These are phyloP conservation scores for Phorcus lineatus DNA, from an alignment of 2,888 invertebrate genomes.

Conservation along the genomic window DNA sequence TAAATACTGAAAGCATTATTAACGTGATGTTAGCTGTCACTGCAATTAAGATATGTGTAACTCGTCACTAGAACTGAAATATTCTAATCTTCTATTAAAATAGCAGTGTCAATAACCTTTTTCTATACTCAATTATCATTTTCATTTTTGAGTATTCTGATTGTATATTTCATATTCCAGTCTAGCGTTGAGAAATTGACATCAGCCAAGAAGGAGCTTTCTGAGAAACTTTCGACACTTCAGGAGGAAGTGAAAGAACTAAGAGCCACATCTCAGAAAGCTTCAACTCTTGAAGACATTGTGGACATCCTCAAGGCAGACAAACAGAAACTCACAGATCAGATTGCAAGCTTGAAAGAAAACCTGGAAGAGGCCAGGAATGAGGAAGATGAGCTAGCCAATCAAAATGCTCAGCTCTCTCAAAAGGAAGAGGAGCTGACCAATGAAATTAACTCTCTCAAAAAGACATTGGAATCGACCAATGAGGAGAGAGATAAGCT, in stretches of 20 bases:
- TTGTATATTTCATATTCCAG: slow-evolving; percentile 32
- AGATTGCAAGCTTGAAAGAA: slow-evolving; percentile 34
- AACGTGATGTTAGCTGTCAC: too few relatives aligned
- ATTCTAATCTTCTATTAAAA: too few relatives aligned
- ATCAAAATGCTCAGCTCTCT: slow-evolving; percentile 53
- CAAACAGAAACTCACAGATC: slow-evolving; percentile 49
- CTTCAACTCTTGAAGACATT: slow-evolving; percentile 52
- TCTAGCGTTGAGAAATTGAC: slow-evolving; percentile 49
- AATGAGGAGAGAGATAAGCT: slow-evolving; percentile 41
- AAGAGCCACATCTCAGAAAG: slow-evolving; percentile 51
- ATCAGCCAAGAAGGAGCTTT: slow-evolving; percentile 51
- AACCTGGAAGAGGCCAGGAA: slow-evolving; percentile 28
- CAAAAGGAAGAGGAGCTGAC: slow-evolving; percentile 58
- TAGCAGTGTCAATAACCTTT: too few relatives aligned
- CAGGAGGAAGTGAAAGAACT: slow-evolving; percentile 55
- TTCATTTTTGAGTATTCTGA: too few relatives aligned
- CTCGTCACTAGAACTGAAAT: too few relatives aligned
- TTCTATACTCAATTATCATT: too few relatives aligned
- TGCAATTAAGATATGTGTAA: too few relatives aligned
- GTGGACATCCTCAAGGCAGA: slow-evolving; percentile 58
- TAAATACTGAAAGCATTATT: too few relatives aligned
- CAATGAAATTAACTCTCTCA: slow-evolving; percentile 41
- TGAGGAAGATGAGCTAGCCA: slow-evolving; percentile 58
- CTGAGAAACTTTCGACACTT: slow-evolving; percentile 50
- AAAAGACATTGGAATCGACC: slow-evolving; percentile 38